Percentiles rank a stretch among this genome's conserved stretches.
phyloP scores from a whole-genome alignment of 2,113 vertebrate species.

The Myxocyprinus asiaticus region DNA sequence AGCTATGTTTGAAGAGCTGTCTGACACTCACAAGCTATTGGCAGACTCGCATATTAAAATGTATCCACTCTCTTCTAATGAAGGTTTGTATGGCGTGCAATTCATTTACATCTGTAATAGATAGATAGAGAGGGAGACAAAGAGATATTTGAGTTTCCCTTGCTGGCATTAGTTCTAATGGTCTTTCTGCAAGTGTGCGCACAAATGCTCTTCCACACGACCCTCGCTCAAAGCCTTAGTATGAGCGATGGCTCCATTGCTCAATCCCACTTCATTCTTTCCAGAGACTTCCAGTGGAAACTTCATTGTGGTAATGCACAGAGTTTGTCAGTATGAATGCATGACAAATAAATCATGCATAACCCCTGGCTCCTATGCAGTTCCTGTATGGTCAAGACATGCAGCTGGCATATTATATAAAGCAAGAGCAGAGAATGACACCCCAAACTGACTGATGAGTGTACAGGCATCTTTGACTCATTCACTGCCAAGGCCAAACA shows the following conservation, averaged over 20 bases:
- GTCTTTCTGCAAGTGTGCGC: constrained; percentile 7
- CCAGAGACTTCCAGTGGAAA: constrained; percentile 40
- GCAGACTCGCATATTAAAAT: constrained; percentile 41
- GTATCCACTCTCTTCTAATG: constrained; percentile 56
- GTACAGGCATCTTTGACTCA: constrained; percentile 7
- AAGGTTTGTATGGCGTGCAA: constrained; percentile 54
- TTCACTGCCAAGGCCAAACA: background rate
- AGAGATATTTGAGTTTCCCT: background rate
- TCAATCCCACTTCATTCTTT: constrained; percentile 48
- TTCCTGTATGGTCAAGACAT: constrained; percentile 1
- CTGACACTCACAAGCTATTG: constrained; percentile 55
- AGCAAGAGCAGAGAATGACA: constrained; percentile 25
- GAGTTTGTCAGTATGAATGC: constrained; percentile 48
- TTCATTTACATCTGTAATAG: constrained; percentile 58
- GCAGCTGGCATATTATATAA: constrained; percentile 43
- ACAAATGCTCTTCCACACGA: background rate
- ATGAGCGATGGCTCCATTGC: constrained; percentile 44
- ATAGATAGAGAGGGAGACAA: background rate
- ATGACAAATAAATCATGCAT: constrained; percentile 55
- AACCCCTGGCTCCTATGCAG: constrained; percentile 27
- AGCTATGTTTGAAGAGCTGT: constrained; percentile 55
- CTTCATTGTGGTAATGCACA: constrained; percentile 46
- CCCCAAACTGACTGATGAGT: constrained; percentile 37
- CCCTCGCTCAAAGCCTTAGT: background rate
- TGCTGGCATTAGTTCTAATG: background rate